These are phyloP conservation scores for Solea solea DNA, from an alignment of 2,113 vertebrate genomes.

Conservation along the genomic window DNA sequence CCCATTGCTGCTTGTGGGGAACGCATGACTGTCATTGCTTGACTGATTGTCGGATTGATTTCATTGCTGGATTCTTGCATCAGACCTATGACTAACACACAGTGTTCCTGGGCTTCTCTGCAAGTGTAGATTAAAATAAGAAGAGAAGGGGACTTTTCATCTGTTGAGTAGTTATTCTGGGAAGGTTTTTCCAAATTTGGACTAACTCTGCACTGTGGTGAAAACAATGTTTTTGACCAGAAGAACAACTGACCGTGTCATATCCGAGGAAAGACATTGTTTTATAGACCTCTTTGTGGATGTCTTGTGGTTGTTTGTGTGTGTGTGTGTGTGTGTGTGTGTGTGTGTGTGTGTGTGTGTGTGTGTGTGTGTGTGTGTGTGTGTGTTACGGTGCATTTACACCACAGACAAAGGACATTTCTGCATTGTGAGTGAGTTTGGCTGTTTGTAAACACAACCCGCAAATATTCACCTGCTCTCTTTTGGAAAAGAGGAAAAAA, in stretches of 20 bases:
- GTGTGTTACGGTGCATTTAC: background rate
- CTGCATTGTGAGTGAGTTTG: no score
- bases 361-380: conserved; percentile 4
- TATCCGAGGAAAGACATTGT: conserved; percentile 1
- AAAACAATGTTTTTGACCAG: conserved; percentile 5
- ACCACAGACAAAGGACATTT: no score
- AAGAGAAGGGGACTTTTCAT: conserved; percentile 4
- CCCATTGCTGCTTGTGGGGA: conserved; percentile 11
- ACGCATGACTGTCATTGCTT: background rate
- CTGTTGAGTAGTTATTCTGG: conserved; percentile 1
- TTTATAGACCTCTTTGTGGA: background rate
- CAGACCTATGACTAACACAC: background rate
- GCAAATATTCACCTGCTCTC: no score
- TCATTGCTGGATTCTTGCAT: conserved; percentile 27
- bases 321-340: conserved; percentile 2
- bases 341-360: conserved; percentile 6
- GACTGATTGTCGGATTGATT: conserved; percentile 13
- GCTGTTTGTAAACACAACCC: no score
- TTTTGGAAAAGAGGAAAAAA: no score
- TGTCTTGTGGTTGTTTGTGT: conserved; percentile 9
- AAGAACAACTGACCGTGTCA: conserved; percentile 4
- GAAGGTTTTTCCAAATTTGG: conserved; percentile 10
- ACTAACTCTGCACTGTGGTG: background rate
- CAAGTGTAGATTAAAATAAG: background rate
- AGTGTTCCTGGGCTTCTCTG: background rate